Percentiles rank a stretch among this genome's conserved stretches.
phyloP scores from a whole-genome alignment of 1,140 invertebrate genomes.

The Drosophila nasuta region DNA sequence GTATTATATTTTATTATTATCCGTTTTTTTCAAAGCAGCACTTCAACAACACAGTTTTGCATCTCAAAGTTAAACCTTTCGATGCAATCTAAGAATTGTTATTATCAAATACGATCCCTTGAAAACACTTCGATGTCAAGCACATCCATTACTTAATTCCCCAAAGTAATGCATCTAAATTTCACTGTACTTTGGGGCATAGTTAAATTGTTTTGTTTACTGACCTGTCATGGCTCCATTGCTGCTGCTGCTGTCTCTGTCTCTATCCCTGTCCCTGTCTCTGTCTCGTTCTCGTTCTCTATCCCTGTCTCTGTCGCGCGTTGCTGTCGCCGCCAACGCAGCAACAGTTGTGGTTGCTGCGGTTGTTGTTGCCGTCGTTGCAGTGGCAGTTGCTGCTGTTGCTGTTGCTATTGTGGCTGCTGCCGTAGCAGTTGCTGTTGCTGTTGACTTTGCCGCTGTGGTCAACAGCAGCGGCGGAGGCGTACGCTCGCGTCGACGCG shows the following conservation, averaged over 20 bases:
- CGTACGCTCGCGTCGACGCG: conserved; percentile 34
- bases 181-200: conserved; percentile 39
- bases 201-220: conserved; percentile 21
- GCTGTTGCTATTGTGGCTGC: conserved; percentile 35
- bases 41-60: too few species aligned
- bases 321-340: conserved; percentile 40
- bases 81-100: too few species aligned
- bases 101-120: too few species aligned
- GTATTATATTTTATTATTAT: too few species aligned
- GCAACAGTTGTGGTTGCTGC: conserved; percentile 38
- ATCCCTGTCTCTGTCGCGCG: conserved; percentile 27
- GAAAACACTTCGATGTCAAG: too few species aligned
- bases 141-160: neutral
- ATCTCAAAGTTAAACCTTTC: too few species aligned
- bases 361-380: conserved; percentile 38
- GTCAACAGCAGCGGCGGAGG: conserved; percentile 51
- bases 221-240: conserved; percentile 81
- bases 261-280: conserved; percentile 32
- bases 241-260: conserved; percentile 42
- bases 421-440: conserved; percentile 35
- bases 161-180: too few species aligned
- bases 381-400: conserved; percentile 15
- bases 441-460: conserved; percentile 51
- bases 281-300: conserved; percentile 31
- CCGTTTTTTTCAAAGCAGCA: too few species aligned